A percentile compares a stretch with the other conserved stretches of the same genome.
These are phyloP conservation scores for Columba livia DNA, from an alignment of 2,113 vertebrate species.

Conservation along the genomic window DNA sequence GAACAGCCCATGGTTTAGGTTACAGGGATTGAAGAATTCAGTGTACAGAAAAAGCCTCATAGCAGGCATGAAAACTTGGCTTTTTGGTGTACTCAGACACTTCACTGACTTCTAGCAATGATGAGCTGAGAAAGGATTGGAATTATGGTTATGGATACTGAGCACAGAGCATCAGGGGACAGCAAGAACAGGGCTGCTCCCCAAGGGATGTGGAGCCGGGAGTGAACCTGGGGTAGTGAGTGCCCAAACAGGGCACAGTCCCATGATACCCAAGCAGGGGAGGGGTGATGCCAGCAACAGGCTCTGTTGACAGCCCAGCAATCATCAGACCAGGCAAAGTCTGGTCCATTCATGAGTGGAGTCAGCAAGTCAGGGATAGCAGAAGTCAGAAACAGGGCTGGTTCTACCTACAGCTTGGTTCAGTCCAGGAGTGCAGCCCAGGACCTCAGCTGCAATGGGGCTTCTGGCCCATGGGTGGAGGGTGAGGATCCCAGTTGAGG, in stretches of 20 bases:
- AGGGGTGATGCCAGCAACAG: background rate
- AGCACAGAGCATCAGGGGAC: background rate
- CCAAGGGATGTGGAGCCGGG: background rate
- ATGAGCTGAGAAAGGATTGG: background rate
- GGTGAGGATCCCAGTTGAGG: background rate
- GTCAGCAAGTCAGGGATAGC: background rate
- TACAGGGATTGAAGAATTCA: background rate
- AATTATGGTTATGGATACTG: background rate
- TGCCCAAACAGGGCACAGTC: background rate
- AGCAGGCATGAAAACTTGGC: background rate
- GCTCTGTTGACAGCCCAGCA: background rate
- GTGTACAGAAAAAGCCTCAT: background rate
- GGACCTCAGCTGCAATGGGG: background rate
- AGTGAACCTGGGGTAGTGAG: background rate
- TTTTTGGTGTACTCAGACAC: background rate
- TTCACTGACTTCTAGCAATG: background rate
- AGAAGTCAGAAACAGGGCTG: background rate
- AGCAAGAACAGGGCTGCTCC: background rate
- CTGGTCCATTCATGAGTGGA: background rate
- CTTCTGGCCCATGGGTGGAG: background rate
- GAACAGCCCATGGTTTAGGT: background rate
- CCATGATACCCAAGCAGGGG: rapidly evolving
- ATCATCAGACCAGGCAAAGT: rapidly evolving
- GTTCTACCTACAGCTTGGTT: background rate
- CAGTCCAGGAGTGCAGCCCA: background rate